Base-by-base conservation (phyloP, 2,113 vertebrate species). In the Corythornis vintsioides region DNA sequence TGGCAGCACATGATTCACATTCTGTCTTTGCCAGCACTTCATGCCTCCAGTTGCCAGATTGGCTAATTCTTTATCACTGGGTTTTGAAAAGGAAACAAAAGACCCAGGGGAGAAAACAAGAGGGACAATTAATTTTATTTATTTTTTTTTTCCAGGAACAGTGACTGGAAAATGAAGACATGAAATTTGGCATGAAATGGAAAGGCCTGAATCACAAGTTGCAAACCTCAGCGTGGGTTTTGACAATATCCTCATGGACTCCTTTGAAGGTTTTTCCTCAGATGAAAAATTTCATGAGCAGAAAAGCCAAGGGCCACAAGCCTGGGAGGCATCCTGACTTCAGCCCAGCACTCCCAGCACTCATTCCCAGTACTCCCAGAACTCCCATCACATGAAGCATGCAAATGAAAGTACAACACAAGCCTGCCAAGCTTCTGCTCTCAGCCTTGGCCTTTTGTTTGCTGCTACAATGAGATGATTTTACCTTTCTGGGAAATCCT, bases 361-460 rank as follows among this genome's bases (percentile, higher is more conserved):
- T 38, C 38, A 38, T 38, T 38, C 38, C 38, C 38, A 38, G 38
- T 11, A 38, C 38, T 38, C 38, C 10, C 38, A 38, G 38, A 10
- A 38, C 38, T 38, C 38, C 10, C 38, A 5, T 59, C 35, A 15
- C 69, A 63, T 0, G 0, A 48, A 59, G 31, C 0, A 0, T 40
- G 56, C 31, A 20, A 77, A 43, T 0, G 1, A 33, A 80, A 86
- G 33, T 25, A 50, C 0, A 3, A 15, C 56, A 25, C 4, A 2
- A n/a, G 15, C 65, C 60, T 71, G 65, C 21, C 83, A 73, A 2
- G 31, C 38, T 40, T 35, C 14, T 80, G 33, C 21, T 81, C 64
- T 66, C 66, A 86, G 38, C 55, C 33, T 83, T 31, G 18, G 73
- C 67, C 80, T 71, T 80, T 64, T 92, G 83, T 93, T 90, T 78